Base-by-base conservation (phyloP, 2,888 invertebrate species). In the Periphyllus acericola region DNA sequence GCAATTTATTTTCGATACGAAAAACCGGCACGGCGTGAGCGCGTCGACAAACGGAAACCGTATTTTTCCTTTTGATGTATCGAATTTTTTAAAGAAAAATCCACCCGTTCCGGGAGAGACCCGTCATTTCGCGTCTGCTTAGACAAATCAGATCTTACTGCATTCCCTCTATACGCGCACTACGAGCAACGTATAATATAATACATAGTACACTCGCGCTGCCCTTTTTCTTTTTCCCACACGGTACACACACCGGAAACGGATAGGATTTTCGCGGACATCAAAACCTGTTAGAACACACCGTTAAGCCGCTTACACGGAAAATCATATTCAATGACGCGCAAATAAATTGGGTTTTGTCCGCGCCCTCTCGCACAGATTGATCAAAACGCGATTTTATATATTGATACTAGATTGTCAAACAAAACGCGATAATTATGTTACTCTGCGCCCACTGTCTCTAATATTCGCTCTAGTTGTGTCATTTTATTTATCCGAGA, bases 1-100 rank as follows among this genome's bases (percentile, higher is more conserved):
- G n/a, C 78, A 71, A 72, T 86, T 79, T 79, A 79, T 85, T 85
- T 85, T 71, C 52, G 55, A 85, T 85, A 52, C 72, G 14, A 71
- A 52, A 79, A 79, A 72, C 52, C 68, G n/a, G 36, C n/a, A 55
- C 71, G 19, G 34, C 29, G 36, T 29, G 78, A 79, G 11, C 19
- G 52, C 19, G 68, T 1, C 9, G 68, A 71, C 34, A 34, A 85
- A 79, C n/a, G 34, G 79, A 71, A 66, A 34, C 52, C 46, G 29
- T 55, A n/a, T 52, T 34, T 71, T 79, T 36, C 29, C 52, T 36
- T 86, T 86, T 86, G 85, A 86, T 79, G 79, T 72, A 36, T 72
- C 72, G 79, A 9, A 68, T 36, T 71, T 72, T 72, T 52, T 29
- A 71, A 29, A 14, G n/a, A 25, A 76, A 68, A 52, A 68, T 52